These are phyloP conservation scores for Lepidurus couesii DNA, from an alignment of 1,140 invertebrate genomes.

Conservation along the genomic window DNA sequence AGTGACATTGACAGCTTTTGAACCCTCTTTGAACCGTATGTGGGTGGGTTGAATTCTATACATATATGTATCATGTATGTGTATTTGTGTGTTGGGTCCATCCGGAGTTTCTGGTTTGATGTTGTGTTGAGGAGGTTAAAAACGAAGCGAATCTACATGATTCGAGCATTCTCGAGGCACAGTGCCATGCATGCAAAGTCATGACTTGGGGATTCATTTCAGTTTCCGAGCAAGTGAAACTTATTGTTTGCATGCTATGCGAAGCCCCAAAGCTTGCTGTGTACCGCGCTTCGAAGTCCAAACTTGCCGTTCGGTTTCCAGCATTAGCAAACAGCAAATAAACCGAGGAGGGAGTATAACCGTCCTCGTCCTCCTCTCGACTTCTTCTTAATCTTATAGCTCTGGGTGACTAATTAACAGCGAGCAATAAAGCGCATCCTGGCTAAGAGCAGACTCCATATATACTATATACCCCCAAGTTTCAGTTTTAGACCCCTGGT, in stretches of 20 bases:
- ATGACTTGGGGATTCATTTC: not conserved
- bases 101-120: too few relatives aligned
- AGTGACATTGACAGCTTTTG: slow-evolving; percentile 2
- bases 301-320: not conserved
- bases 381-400: not conserved
- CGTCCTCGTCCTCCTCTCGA: not conserved
- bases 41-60: too few relatives aligned
- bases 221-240: not conserved
- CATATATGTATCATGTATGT: too few relatives aligned
- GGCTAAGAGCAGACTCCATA: not conserved
- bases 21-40: not conserved
- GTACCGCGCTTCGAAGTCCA: not conserved
- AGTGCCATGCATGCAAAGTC: not conserved
- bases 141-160: too few relatives aligned
- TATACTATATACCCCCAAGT: not conserved
- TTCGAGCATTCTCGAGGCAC: too few relatives aligned
- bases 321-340: slow-evolving; percentile 6
- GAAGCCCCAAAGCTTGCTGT: not conserved
- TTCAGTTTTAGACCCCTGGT: not conserved
- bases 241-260: not conserved
- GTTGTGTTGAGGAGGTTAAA: too few relatives aligned
- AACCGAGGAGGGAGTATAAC: not conserved
- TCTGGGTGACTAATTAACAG: slow-evolving; percentile 5
- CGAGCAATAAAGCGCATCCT: slow-evolving; percentile 10
- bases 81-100: too few relatives aligned